A percentile compares a stretch with the other conserved stretches of the same genome.
phyloP scores from a whole-genome alignment of 1,140 invertebrate species.

The Papilio polyxenes region DNA sequence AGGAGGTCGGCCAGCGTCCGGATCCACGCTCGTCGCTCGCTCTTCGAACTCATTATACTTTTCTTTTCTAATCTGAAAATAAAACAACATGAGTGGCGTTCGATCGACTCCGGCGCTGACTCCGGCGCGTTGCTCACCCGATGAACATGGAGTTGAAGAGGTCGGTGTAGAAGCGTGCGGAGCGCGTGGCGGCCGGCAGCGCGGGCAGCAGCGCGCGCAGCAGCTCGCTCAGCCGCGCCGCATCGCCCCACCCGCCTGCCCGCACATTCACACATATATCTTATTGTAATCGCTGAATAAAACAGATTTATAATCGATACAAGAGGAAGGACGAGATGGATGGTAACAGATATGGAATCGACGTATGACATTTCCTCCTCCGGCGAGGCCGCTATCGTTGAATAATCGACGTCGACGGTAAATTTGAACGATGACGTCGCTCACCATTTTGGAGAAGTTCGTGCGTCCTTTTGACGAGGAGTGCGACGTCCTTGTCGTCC shows the following conservation, averaged over 20 bases:
- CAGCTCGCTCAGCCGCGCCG: slow-evolving; percentile 45
- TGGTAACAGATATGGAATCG: no score
- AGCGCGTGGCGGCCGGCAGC: slow-evolving; percentile 53
- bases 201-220: slow-evolving; percentile 54
- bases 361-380: no score
- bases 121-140: slow-evolving; percentile 47
- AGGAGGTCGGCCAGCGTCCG: slow-evolving; percentile 57
- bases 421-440: slow-evolving; percentile 6
- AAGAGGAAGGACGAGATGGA: no score
- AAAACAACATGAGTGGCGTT: neutral
- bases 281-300: no score
- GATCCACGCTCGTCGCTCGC: slow-evolving; percentile 63
- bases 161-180: slow-evolving; percentile 51
- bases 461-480: slow-evolving; percentile 55
- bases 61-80: slow-evolving; percentile 60
- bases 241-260: slow-evolving; percentile 61
- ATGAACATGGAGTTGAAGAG: slow-evolving; percentile 56
- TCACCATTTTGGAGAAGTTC: slow-evolving; percentile 63
- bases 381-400: no score
- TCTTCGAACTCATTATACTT: slow-evolving; percentile 57
- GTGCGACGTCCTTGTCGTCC: slow-evolving; percentile 56
- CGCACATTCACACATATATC: neutral
- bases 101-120: no score
- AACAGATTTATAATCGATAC: no score
- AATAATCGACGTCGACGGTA: neutral